Evolutionary conservation across 2,888 invertebrate species (phyloP).

Genomic region (Aporophyla nigra): DNA sequence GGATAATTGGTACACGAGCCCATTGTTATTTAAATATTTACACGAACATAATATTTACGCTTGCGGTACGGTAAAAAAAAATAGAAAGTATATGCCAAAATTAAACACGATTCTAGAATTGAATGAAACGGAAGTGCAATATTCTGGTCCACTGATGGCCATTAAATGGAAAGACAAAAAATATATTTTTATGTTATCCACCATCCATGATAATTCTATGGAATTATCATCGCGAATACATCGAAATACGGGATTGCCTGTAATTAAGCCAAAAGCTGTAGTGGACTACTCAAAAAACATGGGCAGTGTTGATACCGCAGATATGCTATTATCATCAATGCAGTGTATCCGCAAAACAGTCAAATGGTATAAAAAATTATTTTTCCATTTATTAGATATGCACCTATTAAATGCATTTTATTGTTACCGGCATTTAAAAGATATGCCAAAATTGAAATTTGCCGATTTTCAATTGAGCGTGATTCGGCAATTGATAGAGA

Average conservation of each 20-base stretch:
- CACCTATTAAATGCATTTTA: constrained; percentile 4
- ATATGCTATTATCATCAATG: constrained; percentile 9
- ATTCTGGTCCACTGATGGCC: constrained; percentile 9
- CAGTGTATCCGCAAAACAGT: neutral
- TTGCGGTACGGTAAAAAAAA: constrained; percentile 22
- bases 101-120: neutral
- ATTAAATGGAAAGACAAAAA: constrained; percentile 29
- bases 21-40: constrained; percentile 6
- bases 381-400: neutral
- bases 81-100: neutral
- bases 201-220: constrained; percentile 14
- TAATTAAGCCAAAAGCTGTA: constrained; percentile 44
- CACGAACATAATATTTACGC: neutral
- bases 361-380: neutral
- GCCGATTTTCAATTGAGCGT: constrained; percentile 22
- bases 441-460: constrained; percentile 9
- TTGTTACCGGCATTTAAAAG: neutral
- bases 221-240: constrained; percentile 15
- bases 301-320: constrained; percentile 56
- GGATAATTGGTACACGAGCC: constrained; percentile 19
- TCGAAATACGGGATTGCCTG: constrained; percentile 43
- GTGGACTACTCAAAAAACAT: constrained; percentile 60
- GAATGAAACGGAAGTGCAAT: constrained; percentile 8
- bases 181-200: constrained; percentile 17
- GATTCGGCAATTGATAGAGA: too few species aligned